Base-by-base conservation (phyloP, 2,888 invertebrate genomes). In the Oligia fasciuncula region DNA sequence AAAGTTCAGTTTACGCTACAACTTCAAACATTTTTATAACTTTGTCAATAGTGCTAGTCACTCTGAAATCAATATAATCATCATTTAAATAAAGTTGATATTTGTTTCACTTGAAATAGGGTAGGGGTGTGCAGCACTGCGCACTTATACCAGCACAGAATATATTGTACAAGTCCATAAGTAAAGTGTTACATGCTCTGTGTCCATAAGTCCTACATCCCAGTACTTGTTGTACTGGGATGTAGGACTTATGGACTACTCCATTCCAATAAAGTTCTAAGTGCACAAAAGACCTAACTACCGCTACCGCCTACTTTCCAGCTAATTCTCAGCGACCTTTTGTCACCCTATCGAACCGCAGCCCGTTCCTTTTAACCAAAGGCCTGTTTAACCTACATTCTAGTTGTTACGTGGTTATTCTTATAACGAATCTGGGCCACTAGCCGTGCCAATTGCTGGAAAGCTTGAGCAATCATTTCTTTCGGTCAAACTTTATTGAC, bases 381-480 rank as follows among this genome's bases (percentile, higher is more conserved):
- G 69, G 69, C 75, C 81, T 80, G 66, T 75, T 68, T 84, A 84
- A 89, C 88, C 88, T 77, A 89, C 66, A 84, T 89, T 67, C 65
- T 63, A 67, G 67, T 19, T 76, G 84, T 83, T n/a, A 83, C 77
- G 57, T 63, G 76, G 83, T 79, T 88, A 88, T 88, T 88, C 83
- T 86, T 40, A 81, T 86, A 87, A 81, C 80, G 17, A 71, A 88
- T 76, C 79, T 85, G 67, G 89, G 89, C 60, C 85, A 80, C 67
- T 65, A 77, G 65, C 78, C 69, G 81, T 73, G 81, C 77, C 80
- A 85, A 73, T 83, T 80, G 81, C 86, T 83, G 80, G 76, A 88
- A 79, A 81, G 80, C 79, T 89, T 89, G 75, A 62, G 89, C 81
- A 89, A 88, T 83, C 71, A 83, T 81, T 85, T 85, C 87, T 81